A percentile compares a stretch with the other conserved stretches of the same genome.
phyloP scores from a whole-genome alignment of 2,797 vertebrate genomes.

The Oreochromis mossambicus region DNA sequence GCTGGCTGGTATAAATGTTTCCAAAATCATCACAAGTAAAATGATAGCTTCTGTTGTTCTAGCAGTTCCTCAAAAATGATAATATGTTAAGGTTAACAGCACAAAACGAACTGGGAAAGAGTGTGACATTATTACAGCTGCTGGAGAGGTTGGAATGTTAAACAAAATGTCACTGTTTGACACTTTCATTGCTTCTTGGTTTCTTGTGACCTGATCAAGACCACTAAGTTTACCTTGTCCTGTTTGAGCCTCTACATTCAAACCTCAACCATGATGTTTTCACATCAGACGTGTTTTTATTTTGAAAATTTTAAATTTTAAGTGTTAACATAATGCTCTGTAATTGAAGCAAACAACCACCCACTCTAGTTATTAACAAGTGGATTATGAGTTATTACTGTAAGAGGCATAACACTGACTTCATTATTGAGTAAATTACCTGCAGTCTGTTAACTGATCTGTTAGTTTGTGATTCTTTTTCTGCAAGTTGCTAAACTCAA shows the following conservation, averaged over 20 bases:
- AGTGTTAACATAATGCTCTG: not conserved
- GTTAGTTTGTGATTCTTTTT: not conserved
- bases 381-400: not conserved
- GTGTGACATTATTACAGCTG: not conserved
- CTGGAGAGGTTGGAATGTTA: not conserved
- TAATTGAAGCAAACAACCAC: not conserved
- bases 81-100: not conserved
- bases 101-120: not conserved
- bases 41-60: not conserved
- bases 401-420: not conserved
- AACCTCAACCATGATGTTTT: not conserved
- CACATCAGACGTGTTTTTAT: not conserved
- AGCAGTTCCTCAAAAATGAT: not conserved
- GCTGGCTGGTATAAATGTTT: not conserved
- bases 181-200: not conserved
- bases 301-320: not conserved
- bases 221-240: not conserved
- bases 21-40: not conserved
- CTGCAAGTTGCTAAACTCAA: not conserved
- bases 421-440: not conserved
- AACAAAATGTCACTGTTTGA: not conserved
- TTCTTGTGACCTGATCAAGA: not conserved
- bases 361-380: not conserved
- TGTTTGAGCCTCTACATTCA: not conserved
- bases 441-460: not conserved